Conservation (phyloP, 2,888 invertebrate species). For the Alloplasta piceator region DNA sequence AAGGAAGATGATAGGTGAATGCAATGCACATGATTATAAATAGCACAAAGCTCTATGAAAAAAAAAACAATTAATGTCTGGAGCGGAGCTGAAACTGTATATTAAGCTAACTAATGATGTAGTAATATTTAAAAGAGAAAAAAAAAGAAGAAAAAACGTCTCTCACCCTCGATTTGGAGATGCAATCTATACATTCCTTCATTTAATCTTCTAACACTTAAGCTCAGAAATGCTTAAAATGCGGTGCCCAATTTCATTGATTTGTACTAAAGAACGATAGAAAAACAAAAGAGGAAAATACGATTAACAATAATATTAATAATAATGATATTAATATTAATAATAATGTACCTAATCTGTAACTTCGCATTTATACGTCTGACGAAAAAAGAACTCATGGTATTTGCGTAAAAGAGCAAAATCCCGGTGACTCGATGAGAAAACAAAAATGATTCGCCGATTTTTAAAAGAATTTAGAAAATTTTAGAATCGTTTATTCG, state of each 20-base stretch:
- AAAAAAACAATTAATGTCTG: slow-evolving; percentile 62
- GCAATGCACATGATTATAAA: slow-evolving; percentile 82
- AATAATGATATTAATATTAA: slow-evolving; percentile 41
- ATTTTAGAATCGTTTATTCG: slow-evolving; percentile 10
- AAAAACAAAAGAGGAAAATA: slow-evolving; percentile 42
- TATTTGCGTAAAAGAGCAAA: slow-evolving; percentile 76
- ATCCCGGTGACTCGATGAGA: background rate
- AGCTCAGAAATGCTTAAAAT: slow-evolving; percentile 68
- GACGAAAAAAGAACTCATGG: slow-evolving; percentile 72
- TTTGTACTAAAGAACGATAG: slow-evolving; percentile 73
- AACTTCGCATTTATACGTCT: slow-evolving; percentile 72
- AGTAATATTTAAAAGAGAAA: slow-evolving; percentile 67
- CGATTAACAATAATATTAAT: background rate
- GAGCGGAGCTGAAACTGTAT: slow-evolving; percentile 78
- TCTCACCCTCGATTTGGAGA: slow-evolving; percentile 65
- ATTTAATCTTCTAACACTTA: slow-evolving; percentile 72
- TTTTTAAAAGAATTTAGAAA: slow-evolving; percentile 21
- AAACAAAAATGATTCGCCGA: slow-evolving; percentile 29
- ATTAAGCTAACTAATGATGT: slow-evolving; percentile 75
- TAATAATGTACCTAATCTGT: slow-evolving; percentile 68
- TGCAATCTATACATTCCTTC: slow-evolving; percentile 72
- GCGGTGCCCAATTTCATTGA: slow-evolving; percentile 70
- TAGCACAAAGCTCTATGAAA: slow-evolving; percentile 80
- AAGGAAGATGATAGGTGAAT: slow-evolving; percentile 76
- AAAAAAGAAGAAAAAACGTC: slow-evolving; percentile 15